A percentile compares a stretch with the other conserved stretches of the same genome.
Evolutionary conservation across 2,113 vertebrate genomes (phyloP).

Genomic region (Monarcha castaneiventris): DNA sequence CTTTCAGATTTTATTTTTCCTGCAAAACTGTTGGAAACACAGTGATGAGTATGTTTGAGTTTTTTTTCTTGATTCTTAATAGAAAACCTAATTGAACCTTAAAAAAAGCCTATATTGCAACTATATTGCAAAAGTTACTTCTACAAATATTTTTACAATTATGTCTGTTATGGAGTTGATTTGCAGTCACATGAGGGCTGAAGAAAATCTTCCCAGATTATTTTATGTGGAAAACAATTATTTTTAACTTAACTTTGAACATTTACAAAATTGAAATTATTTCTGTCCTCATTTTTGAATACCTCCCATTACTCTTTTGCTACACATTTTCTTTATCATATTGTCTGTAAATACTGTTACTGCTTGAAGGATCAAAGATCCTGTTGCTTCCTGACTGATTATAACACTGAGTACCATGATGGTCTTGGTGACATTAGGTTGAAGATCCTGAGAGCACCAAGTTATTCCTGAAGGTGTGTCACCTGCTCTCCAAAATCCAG

Average conservation of each 20-base stretch:
- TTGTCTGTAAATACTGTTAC: neutral
- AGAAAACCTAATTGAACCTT: neutral
- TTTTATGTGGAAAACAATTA: neutral
- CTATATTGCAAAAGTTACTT: neutral
- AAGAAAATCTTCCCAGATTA: neutral
- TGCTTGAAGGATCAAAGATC: neutral
- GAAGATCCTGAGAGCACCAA: neutral
- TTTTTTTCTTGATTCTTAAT: neutral
- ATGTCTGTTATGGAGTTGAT: neutral
- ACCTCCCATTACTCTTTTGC: neutral
- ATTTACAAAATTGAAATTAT: neutral
- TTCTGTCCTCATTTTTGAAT: neutral
- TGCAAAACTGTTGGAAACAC: neutral
- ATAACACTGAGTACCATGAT: neutral
- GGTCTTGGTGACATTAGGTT: neutral
- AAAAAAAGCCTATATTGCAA: neutral
- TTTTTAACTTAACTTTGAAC: neutral
- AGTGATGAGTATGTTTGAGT: neutral
- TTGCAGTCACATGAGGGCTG: neutral
- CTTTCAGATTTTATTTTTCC: neutral
- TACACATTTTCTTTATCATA: neutral
- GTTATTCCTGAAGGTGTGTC: neutral
- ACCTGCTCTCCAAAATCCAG: neutral
- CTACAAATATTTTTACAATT: neutral
- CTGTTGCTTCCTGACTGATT: neutral